Conservation (phyloP, 2,888 invertebrate species). For the Lamellibrachia columna region DNA sequence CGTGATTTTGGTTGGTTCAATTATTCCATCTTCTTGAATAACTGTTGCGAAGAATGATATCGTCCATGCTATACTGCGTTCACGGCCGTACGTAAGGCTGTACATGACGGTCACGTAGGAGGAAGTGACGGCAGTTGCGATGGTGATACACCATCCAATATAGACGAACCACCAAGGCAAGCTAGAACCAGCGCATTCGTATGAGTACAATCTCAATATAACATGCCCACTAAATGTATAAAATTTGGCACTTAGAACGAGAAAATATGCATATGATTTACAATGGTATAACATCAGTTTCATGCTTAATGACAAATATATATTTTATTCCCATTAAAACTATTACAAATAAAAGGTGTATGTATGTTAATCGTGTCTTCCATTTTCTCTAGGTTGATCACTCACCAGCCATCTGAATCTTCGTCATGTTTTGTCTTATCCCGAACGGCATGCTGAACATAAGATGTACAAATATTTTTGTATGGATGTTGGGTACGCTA, state of each 20-base stretch:
- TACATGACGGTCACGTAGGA: slow-evolving; percentile 58
- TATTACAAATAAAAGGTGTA: too few relatives aligned
- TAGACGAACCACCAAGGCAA: slow-evolving; percentile 58
- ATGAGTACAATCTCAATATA: background rate
- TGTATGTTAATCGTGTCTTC: too few relatives aligned
- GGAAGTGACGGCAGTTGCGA: slow-evolving; percentile 43
- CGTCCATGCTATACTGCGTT: slow-evolving; percentile 53
- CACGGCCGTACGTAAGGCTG: slow-evolving; percentile 55
- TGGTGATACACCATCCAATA: slow-evolving; percentile 51
- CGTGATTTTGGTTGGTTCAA: background rate
- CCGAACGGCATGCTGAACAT: background rate
- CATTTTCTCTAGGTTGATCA: background rate
- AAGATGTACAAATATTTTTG: background rate
- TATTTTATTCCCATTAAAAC: too few relatives aligned
- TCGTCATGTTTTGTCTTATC: background rate
- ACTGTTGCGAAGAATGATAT: slow-evolving; percentile 47
- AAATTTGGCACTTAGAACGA: too few relatives aligned
- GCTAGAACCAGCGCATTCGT: slow-evolving; percentile 39
- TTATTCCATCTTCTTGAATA: background rate
- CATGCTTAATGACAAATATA: too few relatives aligned
- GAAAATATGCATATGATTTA: too few relatives aligned
- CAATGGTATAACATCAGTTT: too few relatives aligned
- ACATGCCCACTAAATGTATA: background rate
- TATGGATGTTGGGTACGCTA: background rate
- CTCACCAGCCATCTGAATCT: background rate